Evolutionary conservation across 2,113 vertebrate species (phyloP).

Genomic region (Daboia siamensis): DNA sequence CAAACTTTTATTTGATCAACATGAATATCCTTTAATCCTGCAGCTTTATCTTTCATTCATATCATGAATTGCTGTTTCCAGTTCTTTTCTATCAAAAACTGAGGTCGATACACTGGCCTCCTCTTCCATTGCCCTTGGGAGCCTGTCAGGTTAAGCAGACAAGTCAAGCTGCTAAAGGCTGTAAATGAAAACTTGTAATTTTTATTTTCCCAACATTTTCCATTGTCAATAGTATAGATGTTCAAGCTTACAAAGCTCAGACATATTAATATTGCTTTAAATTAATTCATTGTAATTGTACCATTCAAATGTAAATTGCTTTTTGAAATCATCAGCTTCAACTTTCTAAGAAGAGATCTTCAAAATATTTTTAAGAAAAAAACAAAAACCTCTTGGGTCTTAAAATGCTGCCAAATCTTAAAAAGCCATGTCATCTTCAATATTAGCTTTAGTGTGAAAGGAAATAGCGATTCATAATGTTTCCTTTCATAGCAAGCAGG

Average conservation of each 20-base stretch:
- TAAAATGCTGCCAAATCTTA: background rate
- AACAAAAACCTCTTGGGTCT: background rate
- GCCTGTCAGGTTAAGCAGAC: background rate
- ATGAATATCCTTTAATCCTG: background rate
- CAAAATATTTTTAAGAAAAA: background rate
- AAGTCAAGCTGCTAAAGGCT: background rate
- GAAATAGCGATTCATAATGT: background rate
- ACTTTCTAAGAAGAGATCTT: background rate
- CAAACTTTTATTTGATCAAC: background rate
- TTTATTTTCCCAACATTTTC: background rate
- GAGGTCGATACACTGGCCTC: background rate
- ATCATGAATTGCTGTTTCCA: background rate
- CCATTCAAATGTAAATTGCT: background rate
- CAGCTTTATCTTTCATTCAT: background rate
- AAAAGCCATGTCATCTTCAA: background rate
- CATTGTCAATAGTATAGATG: background rate
- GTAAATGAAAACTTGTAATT: background rate
- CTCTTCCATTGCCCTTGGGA: background rate
- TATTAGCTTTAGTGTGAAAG: background rate
- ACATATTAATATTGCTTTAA: background rate
- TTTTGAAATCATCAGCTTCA: background rate
- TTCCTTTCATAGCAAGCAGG: background rate
- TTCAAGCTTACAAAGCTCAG: background rate
- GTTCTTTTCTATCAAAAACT: background rate
- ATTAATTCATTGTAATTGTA: background rate